Base-by-base conservation (phyloP, 2,113 vertebrate genomes). In the Salvelinus fontinalis region DNA sequence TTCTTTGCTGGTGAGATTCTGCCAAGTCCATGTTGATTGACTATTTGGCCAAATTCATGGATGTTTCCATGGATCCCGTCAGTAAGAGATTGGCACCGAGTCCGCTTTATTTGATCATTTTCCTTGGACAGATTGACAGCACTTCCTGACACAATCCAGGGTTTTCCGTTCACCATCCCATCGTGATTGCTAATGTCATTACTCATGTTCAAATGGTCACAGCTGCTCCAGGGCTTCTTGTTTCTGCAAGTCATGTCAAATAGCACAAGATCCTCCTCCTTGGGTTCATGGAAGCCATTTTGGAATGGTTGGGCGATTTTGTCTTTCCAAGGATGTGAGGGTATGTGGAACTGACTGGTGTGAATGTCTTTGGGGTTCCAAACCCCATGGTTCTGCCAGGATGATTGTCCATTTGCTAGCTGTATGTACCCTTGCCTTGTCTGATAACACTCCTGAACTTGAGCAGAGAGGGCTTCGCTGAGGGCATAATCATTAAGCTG, bases 401-500 rank as follows among this genome's bases (percentile, higher is more conserved):
- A 70, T 34, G 81, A 26, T 60, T 29, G 39, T 73, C 13, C 69
- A 39, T 73, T 71, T 5, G 77, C 73, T 51, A 87, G 59, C n/a
- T 79, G 31, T 26, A 76, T 57, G 60, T 79, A 70, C 0, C 62
- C 73, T 73, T 88, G 85, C 72, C 1, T 60, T 74, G 67, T 60
- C 44, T 81, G 74, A 70, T 79, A 77, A 14, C 6, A 27, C 34
- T 87, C 79, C 39, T 88, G 85, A 79, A 69, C 75, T 83, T 89
- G 84, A 79, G 80, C 51, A 57, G 84, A 79, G 74, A 91, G 74
- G 6, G 89, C 85, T 80, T 94, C 92, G 49, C 84, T 77, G 18
- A 90, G 85, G 51, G 86, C 86, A 84, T 93, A 92, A 62, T 94
- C 91, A 84, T 94, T 94, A 12, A 94, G 86, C 82, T 94, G 93